Evolutionary conservation across 2,113 vertebrate genomes (phyloP), one percentile per base, ranked within the genome.

Genomic region (Leiothrix lutea): DNA sequence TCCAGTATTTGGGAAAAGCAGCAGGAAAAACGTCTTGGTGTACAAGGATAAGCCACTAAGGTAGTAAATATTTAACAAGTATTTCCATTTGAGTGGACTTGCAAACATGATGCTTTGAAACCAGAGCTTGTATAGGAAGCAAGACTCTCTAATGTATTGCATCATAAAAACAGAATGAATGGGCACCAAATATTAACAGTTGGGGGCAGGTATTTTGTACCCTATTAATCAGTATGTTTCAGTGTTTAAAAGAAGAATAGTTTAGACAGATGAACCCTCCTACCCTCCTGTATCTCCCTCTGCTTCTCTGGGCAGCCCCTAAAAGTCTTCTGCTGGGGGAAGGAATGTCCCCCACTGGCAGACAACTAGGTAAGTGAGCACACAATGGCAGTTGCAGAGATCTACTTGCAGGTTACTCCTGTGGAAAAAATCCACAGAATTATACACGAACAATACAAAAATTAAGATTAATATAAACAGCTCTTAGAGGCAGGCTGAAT

Each of bases 31-130:
- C 1, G 1, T 74, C 71, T 60, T 74, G 48, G 23, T 77, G 80
- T 81, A 65, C 66, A 80, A 51, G 29, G 51, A 92, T 35, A 90
- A 95, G 31, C 23, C 4, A 4, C 47, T 79, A 40, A 40, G 31
- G 48, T 48, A 78, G 67, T 92, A 93, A 93, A 91, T 94, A 92
- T 93, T 95, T 96, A 95, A 94, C 28, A 72, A 85, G 80, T 40
- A 45, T 69, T 95, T 92, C 74, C 42, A 70, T 87, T 44, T 86
- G 54, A 94, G 54, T 67, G 75, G 42, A 56, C 61, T 94, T 72
- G 83, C 69, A 88, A 93, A 90, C 58, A 72, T 4, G 67, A 73
- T 47, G 79, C 51, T 92, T 79, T 93, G 88, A 91, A 95, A 77
- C 18, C 40, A 86, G 62, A 86, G 64, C 53, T 62, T 66, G 44